Evolutionary conservation across 2,113 vertebrate species (phyloP), one percentile per base, ranked within the genome.

Genomic region (Hystrix brachyura): DNA sequence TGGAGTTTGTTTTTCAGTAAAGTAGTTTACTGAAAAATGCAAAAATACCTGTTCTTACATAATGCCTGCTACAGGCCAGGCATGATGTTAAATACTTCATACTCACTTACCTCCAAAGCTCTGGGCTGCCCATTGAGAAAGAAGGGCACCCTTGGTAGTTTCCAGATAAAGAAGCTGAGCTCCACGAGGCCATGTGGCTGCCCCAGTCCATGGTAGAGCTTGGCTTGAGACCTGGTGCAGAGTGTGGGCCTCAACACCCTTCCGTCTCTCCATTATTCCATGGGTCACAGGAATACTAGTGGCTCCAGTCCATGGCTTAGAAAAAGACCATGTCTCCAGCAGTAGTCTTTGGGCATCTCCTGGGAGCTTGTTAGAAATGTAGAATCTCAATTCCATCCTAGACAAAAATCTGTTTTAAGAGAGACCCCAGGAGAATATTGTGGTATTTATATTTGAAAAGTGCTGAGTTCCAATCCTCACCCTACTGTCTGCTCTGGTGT

Each of bases 1-100:
- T 43, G 15, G 48, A 59, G 93, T 4, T 79, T 92, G 32, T 92
- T 94, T 67, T 83, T 29, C 38, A 82, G 38, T 80, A 96, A 82
- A 96, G 15, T 38, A 71, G 29, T 85, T 88, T 82, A 53, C 59
- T 78, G 34, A 91, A 82, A 79, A 91, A 57, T 32, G 46, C 18
- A 3, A 32, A 43, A 43, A 8, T 59, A 71, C n/a, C 34, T 80
- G 1, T 38, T 29, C 48, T 23, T 74, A 38, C 55, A 19, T 5
- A 78, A 12, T 46, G 15, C 62, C 60, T 65, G 1, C 29, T 51
- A 0, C 23, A 59, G 69, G 43, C 29, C 6, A 65, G 69, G 21
- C 12, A n/a, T 57, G n/a, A 0, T 46, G 46, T n/a, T 72, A 57
- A 92, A 80, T 43, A 43, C 48, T n/a, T 84, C 2, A 80, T 0